Percentiles rank a stretch among this genome's conserved stretches.
These are phyloP conservation scores for Agrypnus murinus DNA, from an alignment of 2,888 invertebrate species.

Conservation along the genomic window DNA sequence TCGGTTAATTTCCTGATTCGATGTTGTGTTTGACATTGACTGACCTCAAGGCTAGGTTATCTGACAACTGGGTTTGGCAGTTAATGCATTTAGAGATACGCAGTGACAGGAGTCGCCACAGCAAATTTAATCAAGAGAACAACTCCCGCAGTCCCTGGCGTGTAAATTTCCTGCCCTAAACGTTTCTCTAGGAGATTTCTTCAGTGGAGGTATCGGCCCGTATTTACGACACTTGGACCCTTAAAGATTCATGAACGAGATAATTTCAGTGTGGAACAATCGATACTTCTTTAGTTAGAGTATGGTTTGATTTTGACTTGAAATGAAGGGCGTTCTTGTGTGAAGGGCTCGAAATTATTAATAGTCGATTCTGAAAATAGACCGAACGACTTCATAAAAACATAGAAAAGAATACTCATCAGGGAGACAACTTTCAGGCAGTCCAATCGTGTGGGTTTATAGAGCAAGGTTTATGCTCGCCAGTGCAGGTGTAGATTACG, in stretches of 20 bases:
- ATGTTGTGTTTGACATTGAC: constrained; percentile 56
- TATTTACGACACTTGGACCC: constrained; percentile 52
- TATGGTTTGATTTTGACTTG: constrained; percentile 19
- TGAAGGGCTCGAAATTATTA: too few species aligned
- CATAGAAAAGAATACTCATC: too few species aligned
- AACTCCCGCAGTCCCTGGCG: constrained; percentile 58
- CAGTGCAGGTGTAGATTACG: constrained; percentile 21
- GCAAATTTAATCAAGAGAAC: constrained; percentile 62
- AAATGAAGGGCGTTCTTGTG: constrained; percentile 19
- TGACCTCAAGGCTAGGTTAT: constrained; percentile 56
- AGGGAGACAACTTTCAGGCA: constrained; percentile 12
- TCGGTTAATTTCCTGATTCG: constrained; percentile 47
- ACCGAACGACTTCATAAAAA: too few species aligned
- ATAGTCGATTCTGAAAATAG: too few species aligned
- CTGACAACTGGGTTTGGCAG: constrained; percentile 57
- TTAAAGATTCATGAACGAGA: constrained; percentile 43
- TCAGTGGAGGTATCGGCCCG: constrained; percentile 34
- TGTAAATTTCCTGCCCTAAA: constrained; percentile 57
- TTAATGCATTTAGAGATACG: constrained; percentile 61
- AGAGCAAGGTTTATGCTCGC: not conserved
- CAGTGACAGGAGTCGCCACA: constrained; percentile 59
- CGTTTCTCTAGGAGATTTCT: constrained; percentile 49
- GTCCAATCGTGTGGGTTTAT: constrained; percentile 19
- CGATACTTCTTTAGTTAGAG: constrained; percentile 38
- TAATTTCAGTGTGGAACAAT: constrained; percentile 41